phyloP scores from a whole-genome alignment of 2,888 invertebrate genomes.

The Abrostola tripartita region DNA sequence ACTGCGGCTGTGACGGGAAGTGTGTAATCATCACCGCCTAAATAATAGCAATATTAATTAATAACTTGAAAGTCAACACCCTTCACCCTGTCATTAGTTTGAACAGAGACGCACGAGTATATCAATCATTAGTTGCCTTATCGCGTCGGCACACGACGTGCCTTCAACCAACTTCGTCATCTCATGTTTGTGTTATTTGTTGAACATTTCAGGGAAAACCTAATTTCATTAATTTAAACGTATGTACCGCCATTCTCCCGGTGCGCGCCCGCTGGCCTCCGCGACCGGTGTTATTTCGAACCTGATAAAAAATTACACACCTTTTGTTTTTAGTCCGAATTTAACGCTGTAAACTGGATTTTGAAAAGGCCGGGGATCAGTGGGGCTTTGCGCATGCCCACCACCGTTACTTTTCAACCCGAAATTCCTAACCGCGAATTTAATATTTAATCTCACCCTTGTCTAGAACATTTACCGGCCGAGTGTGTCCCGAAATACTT shows the following conservation, averaged over 20 bases:
- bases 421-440: conserved; percentile 86
- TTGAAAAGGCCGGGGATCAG: conserved; percentile 72
- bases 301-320: conserved; percentile 78
- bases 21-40: conserved; percentile 71
- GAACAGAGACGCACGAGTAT: conserved; percentile 82
- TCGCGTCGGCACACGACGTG: conserved; percentile 78
- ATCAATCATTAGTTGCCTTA: conserved; percentile 86
- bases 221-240: conserved; percentile 66
- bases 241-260: conserved; percentile 54
- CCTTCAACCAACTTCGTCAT: conserved; percentile 74
- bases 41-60: conserved; percentile 87
- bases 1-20: conserved; percentile 53
- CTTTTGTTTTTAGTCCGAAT: conserved; percentile 77
- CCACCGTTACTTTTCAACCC: conserved; percentile 82
- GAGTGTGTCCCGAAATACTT: conserved; percentile 81
- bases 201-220: conserved; percentile 60
- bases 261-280: conserved; percentile 51
- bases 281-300: conserved; percentile 63
- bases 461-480: conserved; percentile 86
- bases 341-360: conserved; percentile 78
- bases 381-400: conserved; percentile 74
- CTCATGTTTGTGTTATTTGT: conserved; percentile 74
- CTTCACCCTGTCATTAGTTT: conserved; percentile 86
- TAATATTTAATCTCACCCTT: conserved; percentile 88
- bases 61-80: conserved; percentile 87